Conservation (phyloP, 1,140 invertebrate species). For the Megathymus violae region DNA sequence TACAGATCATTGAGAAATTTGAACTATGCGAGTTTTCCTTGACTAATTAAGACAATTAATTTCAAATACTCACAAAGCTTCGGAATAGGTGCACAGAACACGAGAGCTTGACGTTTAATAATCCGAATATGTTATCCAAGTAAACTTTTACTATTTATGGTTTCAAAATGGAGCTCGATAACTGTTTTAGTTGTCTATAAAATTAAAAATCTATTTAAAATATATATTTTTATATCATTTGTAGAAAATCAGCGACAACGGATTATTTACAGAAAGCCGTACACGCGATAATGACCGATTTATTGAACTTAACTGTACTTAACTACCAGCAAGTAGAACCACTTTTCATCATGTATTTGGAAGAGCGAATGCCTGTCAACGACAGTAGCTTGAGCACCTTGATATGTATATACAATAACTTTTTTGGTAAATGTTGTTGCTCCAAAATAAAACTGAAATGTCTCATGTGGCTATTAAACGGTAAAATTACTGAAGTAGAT, state of each 20-base stretch:
- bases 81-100: too few species aligned
- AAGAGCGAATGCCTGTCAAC: slow-evolving; percentile 68
- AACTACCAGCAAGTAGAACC: slow-evolving; percentile 57
- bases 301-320: slow-evolving; percentile 51
- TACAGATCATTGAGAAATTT: too few species aligned
- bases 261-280: slow-evolving; percentile 53
- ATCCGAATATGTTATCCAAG: too few species aligned
- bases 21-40: too few species aligned
- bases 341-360: slow-evolving; percentile 60
- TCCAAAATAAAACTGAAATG: slow-evolving; percentile 51
- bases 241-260: slow-evolving; percentile 58
- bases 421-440: slow-evolving; percentile 60
- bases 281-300: slow-evolving; percentile 56
- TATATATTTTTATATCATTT: slow-evolving; percentile 39
- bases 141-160: too few species aligned
- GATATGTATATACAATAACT: slow-evolving; percentile 53
- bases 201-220: background rate
- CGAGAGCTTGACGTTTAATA: too few species aligned
- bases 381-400: slow-evolving; percentile 58
- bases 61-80: too few species aligned
- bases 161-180: too few species aligned
- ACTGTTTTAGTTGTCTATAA: too few species aligned
- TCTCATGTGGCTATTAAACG: slow-evolving; percentile 58
- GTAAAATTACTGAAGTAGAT: slow-evolving; percentile 43
- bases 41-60: too few species aligned